Conservation (phyloP, 1,140 invertebrate genomes). For the Contarinia nasturtii region DNA sequence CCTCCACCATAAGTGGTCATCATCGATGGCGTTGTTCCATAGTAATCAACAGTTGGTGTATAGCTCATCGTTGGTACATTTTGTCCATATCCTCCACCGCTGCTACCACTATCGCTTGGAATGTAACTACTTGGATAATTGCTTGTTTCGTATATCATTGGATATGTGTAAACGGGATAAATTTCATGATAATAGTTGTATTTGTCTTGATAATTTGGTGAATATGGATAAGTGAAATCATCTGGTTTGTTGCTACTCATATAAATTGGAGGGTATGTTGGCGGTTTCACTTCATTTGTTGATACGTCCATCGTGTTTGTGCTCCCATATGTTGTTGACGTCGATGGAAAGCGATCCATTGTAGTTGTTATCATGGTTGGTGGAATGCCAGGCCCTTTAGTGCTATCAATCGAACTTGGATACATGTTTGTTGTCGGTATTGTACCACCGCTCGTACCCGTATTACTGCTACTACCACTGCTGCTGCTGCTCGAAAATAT, state of each 20-base stretch:
- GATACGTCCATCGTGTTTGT: neutral
- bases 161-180: conserved; percentile 20
- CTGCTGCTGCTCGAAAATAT: no score
- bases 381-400: neutral
- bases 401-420: no score
- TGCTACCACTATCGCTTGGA: conserved; percentile 17
- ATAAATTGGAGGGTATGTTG: neutral
- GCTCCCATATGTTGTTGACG: neutral
- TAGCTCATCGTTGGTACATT: conserved; percentile 14
- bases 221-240: conserved; percentile 5
- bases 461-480: no score
- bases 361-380: neutral
- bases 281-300: neutral
- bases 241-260: conserved; percentile 3
- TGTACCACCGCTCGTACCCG: no score
- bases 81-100: conserved; percentile 19
- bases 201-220: conserved; percentile 12
- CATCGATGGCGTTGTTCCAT: neutral
- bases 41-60: neutral
- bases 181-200: conserved; percentile 21
- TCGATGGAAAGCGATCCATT: conserved; percentile 1
- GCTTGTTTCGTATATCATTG: conserved; percentile 18
- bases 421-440: no score
- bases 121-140: conserved; percentile 18
- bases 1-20: no score